Base-by-base conservation (phyloP, 2,797 vertebrate species). In the Lepilemur ruficaudatus region DNA sequence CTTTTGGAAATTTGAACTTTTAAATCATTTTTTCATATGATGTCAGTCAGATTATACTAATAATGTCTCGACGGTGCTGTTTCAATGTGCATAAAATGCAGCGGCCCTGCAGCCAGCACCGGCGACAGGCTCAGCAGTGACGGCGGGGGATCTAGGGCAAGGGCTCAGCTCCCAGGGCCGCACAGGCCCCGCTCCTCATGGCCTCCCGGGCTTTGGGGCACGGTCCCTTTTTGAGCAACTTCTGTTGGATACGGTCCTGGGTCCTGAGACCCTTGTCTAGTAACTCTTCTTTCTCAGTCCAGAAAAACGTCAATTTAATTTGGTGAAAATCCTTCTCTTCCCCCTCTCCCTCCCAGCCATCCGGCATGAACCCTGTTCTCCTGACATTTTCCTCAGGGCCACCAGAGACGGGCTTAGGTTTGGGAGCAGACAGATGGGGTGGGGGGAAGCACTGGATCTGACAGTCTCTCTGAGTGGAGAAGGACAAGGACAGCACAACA, bases 101-200 rank as follows among this genome's bases (percentile, higher is more conserved):
- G 10, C n/a, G 9, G 4, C 17, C 22, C 28, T 48, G 3, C 22
- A 32, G 28, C 67, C 23, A 14, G 4, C 50, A 20, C 32, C 41
- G 3, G 5, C 55, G 11, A 38, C 30, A 22, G 7, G 1, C 32
- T 76, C 57, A 4, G 5, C 14, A 52, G 46, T 35, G 65, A 73
- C 55, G 38, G 2, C 0, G 25, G 30, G 7, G 22, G 32, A 59
- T 9, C 22, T 14, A 17, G 28, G 18, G 12, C 30, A 5, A 7
- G 0, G 32, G 20, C 23, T 65, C 4, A 35, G 41, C n/a, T 30
- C 43, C 43, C 72, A 61, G 5, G 0, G 28, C 25, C 52, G 17
- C 22, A 17, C 2, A 14, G 17, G 3, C 2, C 70, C 81, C 10
- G 11, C 12, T 30, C 25, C 18, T 43, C 1, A 1, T 5, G 35